Evolutionary conservation across 2,113 vertebrate species (phyloP).

Genomic region (Megaceryle torquata): DNA sequence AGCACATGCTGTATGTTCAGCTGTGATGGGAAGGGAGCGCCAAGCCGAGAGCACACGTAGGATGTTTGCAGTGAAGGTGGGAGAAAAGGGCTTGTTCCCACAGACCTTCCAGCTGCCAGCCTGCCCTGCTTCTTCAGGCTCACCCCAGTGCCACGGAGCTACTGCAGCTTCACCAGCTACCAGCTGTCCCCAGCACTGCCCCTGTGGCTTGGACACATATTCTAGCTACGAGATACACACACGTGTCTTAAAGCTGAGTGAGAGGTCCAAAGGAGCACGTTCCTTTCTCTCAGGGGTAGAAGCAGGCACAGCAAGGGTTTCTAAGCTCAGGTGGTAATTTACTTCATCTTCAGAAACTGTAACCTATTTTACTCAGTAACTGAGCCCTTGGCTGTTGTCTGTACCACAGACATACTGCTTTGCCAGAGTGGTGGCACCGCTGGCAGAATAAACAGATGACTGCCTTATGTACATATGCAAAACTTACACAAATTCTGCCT

Average conservation of each 20-base stretch:
- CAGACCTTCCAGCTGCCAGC: background rate
- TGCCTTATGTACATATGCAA: background rate
- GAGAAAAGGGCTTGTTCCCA: background rate
- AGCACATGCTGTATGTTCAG: background rate
- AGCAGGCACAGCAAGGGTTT: background rate
- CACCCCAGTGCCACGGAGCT: rapidly evolving
- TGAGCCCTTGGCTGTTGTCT: background rate
- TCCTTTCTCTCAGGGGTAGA: background rate
- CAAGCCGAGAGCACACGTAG: background rate
- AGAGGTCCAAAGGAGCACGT: background rate
- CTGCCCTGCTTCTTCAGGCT: background rate
- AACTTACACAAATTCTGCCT: background rate
- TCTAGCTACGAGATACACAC: background rate
- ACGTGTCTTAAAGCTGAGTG: background rate
- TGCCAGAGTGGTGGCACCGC: background rate
- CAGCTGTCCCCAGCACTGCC: background rate
- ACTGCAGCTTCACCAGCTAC: background rate
- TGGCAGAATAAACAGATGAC: background rate
- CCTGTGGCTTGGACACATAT: background rate
- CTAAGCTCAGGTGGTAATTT: background rate
- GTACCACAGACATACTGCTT: background rate
- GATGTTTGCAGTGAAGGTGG: rapidly evolving
- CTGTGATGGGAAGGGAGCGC: background rate
- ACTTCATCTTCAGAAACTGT: background rate
- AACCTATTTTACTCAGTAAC: background rate